Base-by-base conservation (phyloP, 2,113 vertebrate genomes). In the Pygathrix nemaeus region DNA sequence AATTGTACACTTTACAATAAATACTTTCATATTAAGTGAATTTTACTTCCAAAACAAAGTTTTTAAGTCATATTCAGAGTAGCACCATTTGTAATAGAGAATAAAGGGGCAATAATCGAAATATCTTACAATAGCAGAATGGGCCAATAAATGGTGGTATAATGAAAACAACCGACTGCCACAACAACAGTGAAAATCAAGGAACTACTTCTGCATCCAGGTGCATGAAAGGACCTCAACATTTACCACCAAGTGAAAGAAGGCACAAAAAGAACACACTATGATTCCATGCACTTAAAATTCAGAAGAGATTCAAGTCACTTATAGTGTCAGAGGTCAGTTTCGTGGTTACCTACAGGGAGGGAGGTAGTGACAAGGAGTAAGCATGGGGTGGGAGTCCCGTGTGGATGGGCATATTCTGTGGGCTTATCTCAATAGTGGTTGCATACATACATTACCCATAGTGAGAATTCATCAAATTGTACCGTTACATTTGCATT, bases 281-380 rank as follows among this genome's bases (percentile, higher is more conserved):
- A 9, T 10, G 32, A 18, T 7, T 40, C 32, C 17, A 3, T 0
- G 11, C 0, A 10, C 1, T 6, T 11, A 43, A 64, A 43, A 21
- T 23, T 40, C 6, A 2, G 27, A 72, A 35, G 11, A 52, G 43
- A 95, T 32, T 1, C 14, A 27, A 38, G 88, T 23, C 59, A 6
- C 6, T 10, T 8, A 17, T 0, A 70, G 64, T 3, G 6, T 8
- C n/a, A 52, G 45, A 30, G 38, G 23, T 45, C 45, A 5, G 20
- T 13, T n/a, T 25, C 14, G 0, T 4, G 8, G 30, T 23, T 43
- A 9, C 5, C 14, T 40, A 27, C 13, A 14, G 43, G 11, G 78
- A 66, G 52, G n/a, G 1, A 6, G 32, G 3, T 20, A 9, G 27
- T 50, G 20, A 72, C 52, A 12, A 14, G 59, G 20, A 18, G 3